Evolutionary conservation across 1,140 invertebrate genomes (phyloP).

Genomic region (Brachystomella parvula): DNA sequence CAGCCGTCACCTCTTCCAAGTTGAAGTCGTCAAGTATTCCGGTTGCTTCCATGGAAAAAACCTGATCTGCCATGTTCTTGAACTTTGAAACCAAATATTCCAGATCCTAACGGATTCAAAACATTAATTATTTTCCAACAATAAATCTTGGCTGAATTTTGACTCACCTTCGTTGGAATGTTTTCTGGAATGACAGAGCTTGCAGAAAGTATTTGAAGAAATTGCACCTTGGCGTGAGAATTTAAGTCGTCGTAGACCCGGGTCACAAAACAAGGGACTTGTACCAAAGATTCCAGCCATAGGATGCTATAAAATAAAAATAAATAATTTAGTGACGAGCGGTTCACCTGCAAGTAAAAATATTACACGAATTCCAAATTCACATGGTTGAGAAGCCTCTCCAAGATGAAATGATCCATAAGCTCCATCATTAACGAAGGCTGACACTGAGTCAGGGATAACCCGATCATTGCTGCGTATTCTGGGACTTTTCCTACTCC

Average conservation of each 20-base stretch:
- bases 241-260: not conserved
- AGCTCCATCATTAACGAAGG: not conserved
- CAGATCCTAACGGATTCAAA: not conserved
- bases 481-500: not conserved
- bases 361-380: not conserved
- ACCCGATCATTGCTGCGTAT: constrained; percentile 1
- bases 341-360: not conserved
- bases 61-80: not conserved
- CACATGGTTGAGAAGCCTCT: not conserved
- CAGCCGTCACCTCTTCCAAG: not conserved
- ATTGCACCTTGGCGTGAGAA: not conserved
- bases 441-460: not conserved
- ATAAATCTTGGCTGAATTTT: not conserved
- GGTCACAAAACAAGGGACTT: no score
- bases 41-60: not conserved
- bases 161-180: not conserved
- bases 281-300: not conserved
- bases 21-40: constrained; percentile 1
- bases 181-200: not conserved
- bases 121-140: not conserved
- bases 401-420: not conserved
- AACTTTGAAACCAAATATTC: not conserved
- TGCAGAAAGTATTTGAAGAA: not conserved
- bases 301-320: not conserved
- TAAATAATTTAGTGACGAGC: not conserved